These are phyloP conservation scores for Protobothrops flavoviridis DNA, from an alignment of 2,113 vertebrate species.

Conservation along the genomic window DNA sequence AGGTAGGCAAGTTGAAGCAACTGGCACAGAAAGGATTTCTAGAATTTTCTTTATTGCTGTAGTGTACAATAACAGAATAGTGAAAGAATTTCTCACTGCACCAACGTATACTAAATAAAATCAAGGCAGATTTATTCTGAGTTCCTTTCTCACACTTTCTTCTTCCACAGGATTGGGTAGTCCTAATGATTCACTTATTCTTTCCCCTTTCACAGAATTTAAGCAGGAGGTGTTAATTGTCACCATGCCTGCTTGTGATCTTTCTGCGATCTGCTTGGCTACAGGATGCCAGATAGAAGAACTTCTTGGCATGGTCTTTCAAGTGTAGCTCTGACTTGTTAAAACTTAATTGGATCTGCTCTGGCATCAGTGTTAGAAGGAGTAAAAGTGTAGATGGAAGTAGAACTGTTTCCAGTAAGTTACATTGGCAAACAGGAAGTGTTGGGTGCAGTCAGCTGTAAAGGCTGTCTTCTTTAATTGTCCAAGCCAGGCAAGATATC, in stretches of 20 bases:
- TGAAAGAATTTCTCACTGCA: neutral
- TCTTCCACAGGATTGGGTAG: neutral
- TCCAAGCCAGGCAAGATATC: neutral
- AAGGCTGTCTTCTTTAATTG: neutral
- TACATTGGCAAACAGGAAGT: neutral
- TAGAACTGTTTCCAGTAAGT: neutral
- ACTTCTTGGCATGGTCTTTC: neutral
- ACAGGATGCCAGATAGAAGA: neutral
- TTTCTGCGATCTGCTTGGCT: neutral
- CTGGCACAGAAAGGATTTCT: neutral
- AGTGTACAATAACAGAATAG: neutral
- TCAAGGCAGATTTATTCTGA: neutral
- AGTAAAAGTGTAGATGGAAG: neutral
- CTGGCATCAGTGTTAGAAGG: neutral
- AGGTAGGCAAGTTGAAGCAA: neutral
- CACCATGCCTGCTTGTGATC: neutral
- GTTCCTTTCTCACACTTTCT: neutral
- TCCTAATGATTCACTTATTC: neutral
- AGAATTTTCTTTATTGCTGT: neutral
- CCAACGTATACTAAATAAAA: neutral
- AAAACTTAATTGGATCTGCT: neutral
- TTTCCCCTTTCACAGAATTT: neutral
- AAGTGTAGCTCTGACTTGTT: neutral
- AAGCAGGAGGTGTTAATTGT: neutral
- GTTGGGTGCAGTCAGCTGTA: neutral